Conservation (phyloP, 35 echinoderm and acorn worm species). For the Ptychodera flava region DNA sequence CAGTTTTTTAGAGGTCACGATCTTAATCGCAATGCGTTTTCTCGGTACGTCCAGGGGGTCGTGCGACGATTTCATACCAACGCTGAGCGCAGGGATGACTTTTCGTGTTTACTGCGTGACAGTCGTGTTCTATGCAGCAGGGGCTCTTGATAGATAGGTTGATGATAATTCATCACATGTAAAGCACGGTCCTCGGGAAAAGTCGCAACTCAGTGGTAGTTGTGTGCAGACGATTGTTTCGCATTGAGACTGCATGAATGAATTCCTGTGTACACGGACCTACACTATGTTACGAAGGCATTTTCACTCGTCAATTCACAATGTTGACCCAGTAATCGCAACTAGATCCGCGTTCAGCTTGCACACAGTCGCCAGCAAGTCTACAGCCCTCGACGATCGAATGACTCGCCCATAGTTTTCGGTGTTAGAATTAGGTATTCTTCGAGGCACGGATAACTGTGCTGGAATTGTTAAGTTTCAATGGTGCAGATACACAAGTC, state of each 20-base stretch:
- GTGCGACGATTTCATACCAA: no score
- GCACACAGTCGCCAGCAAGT: neutral
- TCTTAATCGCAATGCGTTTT: no score
- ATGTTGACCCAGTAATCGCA: neutral
- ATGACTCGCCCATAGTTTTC: neutral
- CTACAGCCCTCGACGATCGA: neutral
- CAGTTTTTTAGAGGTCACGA: no score
- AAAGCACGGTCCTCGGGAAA: no score
- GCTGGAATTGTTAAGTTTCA: slow-evolving; percentile 1
- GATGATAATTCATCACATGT: no score
- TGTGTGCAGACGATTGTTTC: no score
- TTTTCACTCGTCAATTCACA: neutral
- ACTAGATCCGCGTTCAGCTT: neutral
- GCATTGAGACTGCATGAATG: neutral
- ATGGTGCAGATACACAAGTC: neutral
- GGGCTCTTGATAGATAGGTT: neutral
- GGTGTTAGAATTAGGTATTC: neutral
- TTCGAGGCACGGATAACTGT: neutral
- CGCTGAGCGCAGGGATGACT: no score
- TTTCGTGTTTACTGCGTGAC: neutral
- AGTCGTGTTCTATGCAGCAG: neutral
- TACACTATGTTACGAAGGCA: neutral
- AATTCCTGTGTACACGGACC: neutral
- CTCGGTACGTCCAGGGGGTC: no score
- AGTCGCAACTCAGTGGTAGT: no score